Conservation (phyloP, 2,888 invertebrate genomes). For the Alsophila aescularia region DNA sequence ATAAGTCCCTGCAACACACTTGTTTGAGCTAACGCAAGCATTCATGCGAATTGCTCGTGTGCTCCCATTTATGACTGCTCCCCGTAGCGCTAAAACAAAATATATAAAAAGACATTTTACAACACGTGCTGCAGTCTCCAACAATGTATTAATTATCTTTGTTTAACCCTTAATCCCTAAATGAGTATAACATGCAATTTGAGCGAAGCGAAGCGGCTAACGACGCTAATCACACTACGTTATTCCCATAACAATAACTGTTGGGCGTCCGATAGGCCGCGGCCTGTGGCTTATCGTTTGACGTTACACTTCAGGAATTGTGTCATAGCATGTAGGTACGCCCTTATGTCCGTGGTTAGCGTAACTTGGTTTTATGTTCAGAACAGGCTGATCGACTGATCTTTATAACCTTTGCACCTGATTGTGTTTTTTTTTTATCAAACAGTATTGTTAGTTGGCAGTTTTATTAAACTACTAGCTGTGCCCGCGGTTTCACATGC, state of each 20-base stretch:
- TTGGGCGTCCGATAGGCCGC: slow-evolving; percentile 25
- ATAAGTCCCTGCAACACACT: no score
- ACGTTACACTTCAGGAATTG: neutral
- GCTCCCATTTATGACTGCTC: no score
- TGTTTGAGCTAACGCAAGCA: no score
- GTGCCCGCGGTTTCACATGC: no score
- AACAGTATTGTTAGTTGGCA: no score
- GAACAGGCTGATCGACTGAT: neutral
- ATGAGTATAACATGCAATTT: slow-evolving; percentile 49
- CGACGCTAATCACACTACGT: slow-evolving; percentile 57
- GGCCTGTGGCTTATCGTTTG: slow-evolving; percentile 14
- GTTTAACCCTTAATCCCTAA: slow-evolving; percentile 15
- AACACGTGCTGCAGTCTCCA: no score
- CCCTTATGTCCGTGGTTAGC: neutral
- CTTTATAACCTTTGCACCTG: no score
- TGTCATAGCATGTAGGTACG: neutral
- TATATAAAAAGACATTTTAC: no score
- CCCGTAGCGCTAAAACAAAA: no score
- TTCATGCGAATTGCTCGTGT: no score
- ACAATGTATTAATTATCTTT: neutral
- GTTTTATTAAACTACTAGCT: no score
- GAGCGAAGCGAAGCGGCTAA: slow-evolving; percentile 48
- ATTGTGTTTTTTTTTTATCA: no score
- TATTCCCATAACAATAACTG: slow-evolving; percentile 51
- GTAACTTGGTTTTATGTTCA: neutral